phyloP scores from a whole-genome alignment of 2,888 invertebrate genomes.

The Carabus problematicus region DNA sequence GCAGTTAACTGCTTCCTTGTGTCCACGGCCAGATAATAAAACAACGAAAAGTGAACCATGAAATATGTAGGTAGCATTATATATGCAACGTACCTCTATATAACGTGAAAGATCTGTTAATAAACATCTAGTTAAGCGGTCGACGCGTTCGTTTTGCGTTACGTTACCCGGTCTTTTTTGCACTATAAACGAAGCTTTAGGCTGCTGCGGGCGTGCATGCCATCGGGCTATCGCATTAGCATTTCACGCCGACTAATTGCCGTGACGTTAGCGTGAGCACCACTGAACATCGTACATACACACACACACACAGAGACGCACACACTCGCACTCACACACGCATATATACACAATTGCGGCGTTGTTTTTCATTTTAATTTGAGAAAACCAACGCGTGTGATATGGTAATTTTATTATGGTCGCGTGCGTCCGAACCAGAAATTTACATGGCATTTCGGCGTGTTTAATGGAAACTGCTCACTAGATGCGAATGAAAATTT shows the following conservation, averaged over 20 bases:
- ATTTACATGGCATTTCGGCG: no score
- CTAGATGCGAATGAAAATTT: slow-evolving; percentile 1
- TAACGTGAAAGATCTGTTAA: no score
- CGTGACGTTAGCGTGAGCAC: slow-evolving; percentile 32
- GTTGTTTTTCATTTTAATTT: slow-evolving; percentile 24
- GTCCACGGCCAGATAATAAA: no score
- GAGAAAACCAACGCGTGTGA: slow-evolving; percentile 15
- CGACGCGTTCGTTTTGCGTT: no score
- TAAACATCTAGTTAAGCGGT: no score
- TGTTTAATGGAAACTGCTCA: no score
- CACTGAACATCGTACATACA: slow-evolving; percentile 11
- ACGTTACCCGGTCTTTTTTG: not conserved
- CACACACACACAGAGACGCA: slow-evolving; percentile 11
- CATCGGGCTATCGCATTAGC: slow-evolving; percentile 35
- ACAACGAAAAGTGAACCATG: no score
- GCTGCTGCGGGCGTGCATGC: slow-evolving; percentile 17
- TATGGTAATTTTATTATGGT: slow-evolving; percentile 32
- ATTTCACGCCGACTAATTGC: slow-evolving; percentile 42
- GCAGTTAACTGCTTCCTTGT: no score
- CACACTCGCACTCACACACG: not conserved
- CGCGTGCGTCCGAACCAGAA: slow-evolving; percentile 14
- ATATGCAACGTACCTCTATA: no score
- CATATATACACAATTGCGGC: no score
- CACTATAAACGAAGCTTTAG: slow-evolving; percentile 7
- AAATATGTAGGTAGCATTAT: no score